A percentile compares a stretch with the other conserved stretches of the same genome.
Conservation (phyloP, 2,113 vertebrate genomes). For the Tenebrosternarchus preto region DNA sequence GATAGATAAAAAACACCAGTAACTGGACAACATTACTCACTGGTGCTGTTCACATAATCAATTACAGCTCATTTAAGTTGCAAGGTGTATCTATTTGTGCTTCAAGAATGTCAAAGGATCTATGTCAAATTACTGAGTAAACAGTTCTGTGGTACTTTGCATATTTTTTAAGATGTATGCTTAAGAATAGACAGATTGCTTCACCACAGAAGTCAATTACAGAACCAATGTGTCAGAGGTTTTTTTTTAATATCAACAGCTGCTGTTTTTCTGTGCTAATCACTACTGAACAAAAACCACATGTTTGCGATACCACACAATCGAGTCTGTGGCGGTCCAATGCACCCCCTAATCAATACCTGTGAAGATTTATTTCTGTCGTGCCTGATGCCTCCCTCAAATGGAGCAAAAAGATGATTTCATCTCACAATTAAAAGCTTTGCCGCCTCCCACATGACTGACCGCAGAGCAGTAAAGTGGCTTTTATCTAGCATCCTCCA, state of each 20-base stretch:
- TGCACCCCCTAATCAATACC: conserved; percentile 28
- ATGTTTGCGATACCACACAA: not conserved
- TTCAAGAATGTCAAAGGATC: too few species aligned
- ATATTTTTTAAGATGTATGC: too few species aligned
- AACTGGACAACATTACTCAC: not conserved
- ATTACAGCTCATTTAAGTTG: not conserved
- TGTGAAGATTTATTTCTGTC: conserved; percentile 15
- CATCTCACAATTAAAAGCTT: conserved; percentile 45
- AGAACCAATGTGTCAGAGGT: not conserved
- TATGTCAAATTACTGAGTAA: too few species aligned
- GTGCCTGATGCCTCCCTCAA: not conserved
- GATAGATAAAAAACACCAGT: too few species aligned
- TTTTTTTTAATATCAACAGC: not conserved
- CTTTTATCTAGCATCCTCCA: conserved; percentile 55
- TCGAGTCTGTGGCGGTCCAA: not conserved
- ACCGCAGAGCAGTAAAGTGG: conserved; percentile 51
- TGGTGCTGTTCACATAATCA: not conserved
- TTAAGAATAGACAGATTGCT: too few species aligned
- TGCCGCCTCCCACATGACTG: conserved; percentile 55
- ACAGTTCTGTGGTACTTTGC: too few species aligned
- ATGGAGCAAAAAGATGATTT: conserved; percentile 44
- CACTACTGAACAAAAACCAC: not conserved
- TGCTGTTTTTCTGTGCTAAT: conserved; percentile 12
- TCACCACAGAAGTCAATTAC: not conserved
- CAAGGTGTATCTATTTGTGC: not conserved